Conservation (phyloP, 2,797 vertebrate species). For the Coluber constrictor region DNA sequence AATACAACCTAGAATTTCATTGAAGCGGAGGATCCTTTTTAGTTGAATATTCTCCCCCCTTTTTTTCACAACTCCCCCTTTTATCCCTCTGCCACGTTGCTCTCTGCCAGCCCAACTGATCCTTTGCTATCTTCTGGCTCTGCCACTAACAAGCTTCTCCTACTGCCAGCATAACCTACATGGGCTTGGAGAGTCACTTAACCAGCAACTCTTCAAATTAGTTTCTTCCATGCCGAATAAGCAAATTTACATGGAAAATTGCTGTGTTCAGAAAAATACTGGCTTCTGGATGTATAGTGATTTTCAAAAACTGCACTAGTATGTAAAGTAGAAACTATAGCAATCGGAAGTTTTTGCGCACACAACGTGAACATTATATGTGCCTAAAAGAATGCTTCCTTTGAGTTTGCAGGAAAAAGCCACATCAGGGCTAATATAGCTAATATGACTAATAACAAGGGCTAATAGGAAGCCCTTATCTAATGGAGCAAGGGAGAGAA, state of each 20-base stretch:
- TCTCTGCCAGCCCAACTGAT: background rate
- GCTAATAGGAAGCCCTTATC: background rate
- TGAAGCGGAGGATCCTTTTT: background rate
- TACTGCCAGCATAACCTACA: background rate
- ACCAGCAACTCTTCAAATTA: background rate
- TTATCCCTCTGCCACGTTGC: background rate
- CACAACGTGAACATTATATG: background rate
- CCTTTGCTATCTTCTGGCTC: background rate
- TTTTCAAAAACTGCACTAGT: background rate
- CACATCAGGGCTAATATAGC: background rate
- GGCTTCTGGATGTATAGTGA: background rate
- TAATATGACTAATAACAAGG: no score
- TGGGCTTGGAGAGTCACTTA: background rate
- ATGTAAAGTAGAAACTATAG: background rate
- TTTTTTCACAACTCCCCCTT: background rate
- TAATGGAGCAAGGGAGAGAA: background rate
- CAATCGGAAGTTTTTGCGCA: background rate
- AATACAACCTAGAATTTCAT: background rate
- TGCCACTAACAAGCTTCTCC: background rate
- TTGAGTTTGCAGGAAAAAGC: background rate
- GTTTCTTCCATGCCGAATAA: background rate
- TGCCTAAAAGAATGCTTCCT: background rate
- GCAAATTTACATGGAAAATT: background rate
- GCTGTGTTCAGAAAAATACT: background rate
- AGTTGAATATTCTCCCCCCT: no score